Conservation (phyloP, 2,888 invertebrate species). For the Macaria notata region DNA sequence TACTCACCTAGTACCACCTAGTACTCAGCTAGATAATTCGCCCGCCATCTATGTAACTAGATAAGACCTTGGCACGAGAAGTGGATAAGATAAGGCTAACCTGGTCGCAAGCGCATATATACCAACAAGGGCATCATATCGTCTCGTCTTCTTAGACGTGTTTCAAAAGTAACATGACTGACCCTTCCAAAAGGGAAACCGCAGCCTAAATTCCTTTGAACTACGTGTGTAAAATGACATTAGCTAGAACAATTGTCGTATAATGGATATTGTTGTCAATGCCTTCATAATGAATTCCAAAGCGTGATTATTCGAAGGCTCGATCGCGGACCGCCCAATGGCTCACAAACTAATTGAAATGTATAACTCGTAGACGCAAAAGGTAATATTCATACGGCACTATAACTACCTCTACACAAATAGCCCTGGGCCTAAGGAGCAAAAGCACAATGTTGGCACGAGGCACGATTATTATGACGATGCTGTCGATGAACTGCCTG, state of each 20-base stretch:
- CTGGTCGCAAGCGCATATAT: background rate
- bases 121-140: background rate
- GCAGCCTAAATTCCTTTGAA: conserved; percentile 4
- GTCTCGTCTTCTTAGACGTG: too few relatives aligned
- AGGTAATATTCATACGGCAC: conserved; percentile 32
- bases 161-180: too few relatives aligned
- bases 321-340: conserved; percentile 42
- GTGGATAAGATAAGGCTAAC: conserved; percentile 15
- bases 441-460: conserved; percentile 50
- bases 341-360: conserved; percentile 63
- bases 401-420: conserved; percentile 31
- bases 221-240: conserved; percentile 8
- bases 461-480: conserved; percentile 46
- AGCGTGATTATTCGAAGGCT: conserved; percentile 25
- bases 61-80: conserved; percentile 30
- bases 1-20: conserved; percentile 19
- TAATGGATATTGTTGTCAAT: background rate
- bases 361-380: conserved; percentile 51
- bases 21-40: conserved; percentile 30
- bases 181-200: conserved; percentile 8
- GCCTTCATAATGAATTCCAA: conserved; percentile 24
- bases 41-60: conserved; percentile 34
- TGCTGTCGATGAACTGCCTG: conserved; percentile 6
- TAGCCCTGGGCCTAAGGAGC: conserved; percentile 29
- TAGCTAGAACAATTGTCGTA: conserved; percentile 3